A percentile compares a stretch with the other conserved stretches of the same genome.
These are phyloP conservation scores for Megathymus violae DNA, from an alignment of 1,140 invertebrate species.

Conservation along the genomic window DNA sequence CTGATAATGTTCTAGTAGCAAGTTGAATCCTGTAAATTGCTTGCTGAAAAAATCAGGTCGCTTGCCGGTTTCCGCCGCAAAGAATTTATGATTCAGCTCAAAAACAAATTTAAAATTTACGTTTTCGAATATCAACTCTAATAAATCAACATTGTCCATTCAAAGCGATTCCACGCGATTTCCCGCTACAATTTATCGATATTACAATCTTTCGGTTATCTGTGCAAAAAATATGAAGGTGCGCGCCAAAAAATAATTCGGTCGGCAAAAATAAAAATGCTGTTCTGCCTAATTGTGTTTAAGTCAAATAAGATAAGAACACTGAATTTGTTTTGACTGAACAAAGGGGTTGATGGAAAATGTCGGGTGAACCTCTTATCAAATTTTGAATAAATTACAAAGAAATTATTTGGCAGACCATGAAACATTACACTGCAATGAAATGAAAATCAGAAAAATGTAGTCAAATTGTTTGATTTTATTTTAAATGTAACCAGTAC, in stretches of 20 bases:
- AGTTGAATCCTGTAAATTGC: constrained; percentile 26
- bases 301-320: constrained; percentile 28
- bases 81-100: constrained; percentile 46
- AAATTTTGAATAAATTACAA: background rate
- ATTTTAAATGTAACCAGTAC: no score
- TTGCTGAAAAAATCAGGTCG: constrained; percentile 34
- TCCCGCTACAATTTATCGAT: constrained; percentile 52
- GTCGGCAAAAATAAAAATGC: constrained; percentile 30
- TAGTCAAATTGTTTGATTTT: no score
- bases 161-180: constrained; percentile 52
- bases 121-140: constrained; percentile 48
- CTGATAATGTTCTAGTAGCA: constrained; percentile 10
- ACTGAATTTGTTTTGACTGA: background rate
- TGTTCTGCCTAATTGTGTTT: constrained; percentile 39
- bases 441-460: background rate
- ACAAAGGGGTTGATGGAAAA: constrained; percentile 12
- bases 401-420: background rate
- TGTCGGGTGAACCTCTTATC: background rate
- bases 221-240: constrained; percentile 50
- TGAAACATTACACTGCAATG: background rate
- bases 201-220: constrained; percentile 54
- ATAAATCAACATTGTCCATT: constrained; percentile 56
- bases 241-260: constrained; percentile 36
- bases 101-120: constrained; percentile 35
- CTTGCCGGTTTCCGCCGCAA: constrained; percentile 31